A percentile compares a stretch with the other conserved stretches of the same genome.
These are phyloP conservation scores for Campylorhamphus procurvoides DNA, from an alignment of 2,113 vertebrate species.

Conservation along the genomic window DNA sequence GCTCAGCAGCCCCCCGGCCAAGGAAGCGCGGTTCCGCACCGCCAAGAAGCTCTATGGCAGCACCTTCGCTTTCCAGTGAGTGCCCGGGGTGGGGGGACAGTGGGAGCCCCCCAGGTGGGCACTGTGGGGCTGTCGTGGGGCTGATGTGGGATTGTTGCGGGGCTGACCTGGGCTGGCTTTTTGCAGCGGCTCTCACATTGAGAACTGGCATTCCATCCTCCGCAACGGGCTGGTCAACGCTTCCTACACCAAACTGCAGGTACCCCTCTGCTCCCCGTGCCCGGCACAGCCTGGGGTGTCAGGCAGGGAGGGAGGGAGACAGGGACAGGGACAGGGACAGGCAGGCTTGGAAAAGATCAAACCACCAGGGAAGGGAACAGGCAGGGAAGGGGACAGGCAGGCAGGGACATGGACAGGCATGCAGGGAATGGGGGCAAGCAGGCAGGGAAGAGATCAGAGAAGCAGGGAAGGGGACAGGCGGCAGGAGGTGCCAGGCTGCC, in stretches of 20 bases:
- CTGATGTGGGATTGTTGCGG: too few relatives aligned
- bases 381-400: not conserved
- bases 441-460: not conserved
- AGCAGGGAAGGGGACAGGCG: not conserved
- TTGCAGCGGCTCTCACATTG: constrained; percentile 97
- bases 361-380: not conserved
- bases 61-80: constrained; percentile 99
- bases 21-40: constrained; percentile 97
- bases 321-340: not conserved
- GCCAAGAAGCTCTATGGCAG: constrained; percentile 99
- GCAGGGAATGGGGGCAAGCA: not conserved
- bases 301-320: not conserved
- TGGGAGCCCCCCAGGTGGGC: fast-evolving
- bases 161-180: not conserved
- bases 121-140: fast-evolving
- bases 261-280: constrained; percentile 53
- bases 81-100: fast-evolving
- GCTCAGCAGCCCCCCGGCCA: constrained; percentile 97
- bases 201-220: constrained; percentile 99
- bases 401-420: not conserved
- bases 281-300: fast-evolving
- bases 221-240: constrained; percentile 99
- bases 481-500: not conserved
- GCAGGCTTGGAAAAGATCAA: not conserved
- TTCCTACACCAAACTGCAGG: constrained; percentile 99